Evolutionary conservation across 2,888 invertebrate species (phyloP).

Genomic region (Sarcophaga variegata): DNA sequence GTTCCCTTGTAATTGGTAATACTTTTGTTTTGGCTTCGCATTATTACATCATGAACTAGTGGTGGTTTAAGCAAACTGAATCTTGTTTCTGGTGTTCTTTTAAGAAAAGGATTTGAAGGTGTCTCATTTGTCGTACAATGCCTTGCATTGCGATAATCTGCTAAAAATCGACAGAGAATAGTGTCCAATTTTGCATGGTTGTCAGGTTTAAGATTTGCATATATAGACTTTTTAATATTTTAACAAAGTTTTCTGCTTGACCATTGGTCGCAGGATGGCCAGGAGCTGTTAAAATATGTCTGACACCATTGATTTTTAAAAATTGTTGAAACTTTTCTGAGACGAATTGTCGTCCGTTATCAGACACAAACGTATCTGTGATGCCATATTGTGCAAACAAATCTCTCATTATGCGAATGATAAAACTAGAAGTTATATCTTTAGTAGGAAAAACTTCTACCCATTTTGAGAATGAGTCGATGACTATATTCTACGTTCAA

Average conservation of each 20-base stretch:
- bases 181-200: conserved; percentile 18
- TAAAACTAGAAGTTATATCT: neutral
- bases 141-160: conserved; percentile 17
- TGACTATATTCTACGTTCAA: conserved; percentile 16
- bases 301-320: conserved; percentile 25
- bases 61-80: conserved; percentile 34
- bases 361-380: neutral
- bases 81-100: conserved; percentile 40
- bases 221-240: neutral
- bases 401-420: neutral
- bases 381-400: conserved; percentile 1
- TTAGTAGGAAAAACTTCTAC: neutral
- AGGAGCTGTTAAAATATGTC: too few relatives aligned
- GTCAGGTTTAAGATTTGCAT: conserved; percentile 12
- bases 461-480: neutral
- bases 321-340: conserved; percentile 18
- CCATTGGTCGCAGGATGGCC: too few relatives aligned
- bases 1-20: conserved; percentile 10
- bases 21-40: conserved; percentile 24
- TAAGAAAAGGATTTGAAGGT: conserved; percentile 26
- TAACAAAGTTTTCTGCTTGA: too few relatives aligned
- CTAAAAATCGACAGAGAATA: conserved; percentile 8
- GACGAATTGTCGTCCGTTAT: neutral
- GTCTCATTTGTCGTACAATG: conserved; percentile 34
- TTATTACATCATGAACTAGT: conserved; percentile 29